Conservation (phyloP, 2,888 invertebrate species). For the Sacculina carcini region DNA sequence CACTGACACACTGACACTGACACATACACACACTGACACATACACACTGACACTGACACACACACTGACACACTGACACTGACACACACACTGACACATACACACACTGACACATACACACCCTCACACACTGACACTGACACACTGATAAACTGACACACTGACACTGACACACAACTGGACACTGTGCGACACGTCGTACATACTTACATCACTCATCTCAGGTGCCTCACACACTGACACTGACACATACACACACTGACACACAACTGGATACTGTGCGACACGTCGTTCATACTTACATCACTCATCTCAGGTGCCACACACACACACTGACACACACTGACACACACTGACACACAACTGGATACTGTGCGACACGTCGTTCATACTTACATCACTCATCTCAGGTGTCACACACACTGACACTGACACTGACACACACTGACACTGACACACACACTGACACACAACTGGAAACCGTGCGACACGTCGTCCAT, state of each 20-base stretch:
- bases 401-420: not conserved
- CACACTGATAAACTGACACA: no score
- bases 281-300: not conserved
- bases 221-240: not conserved
- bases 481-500: not conserved
- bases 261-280: slow-evolving; percentile 9
- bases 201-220: not conserved
- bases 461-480: not conserved
- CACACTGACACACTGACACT: not conserved
- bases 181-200: slow-evolving; percentile 6
- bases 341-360: no score
- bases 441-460: slow-evolving; percentile 25
- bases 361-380: slow-evolving; percentile 7
- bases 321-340: no score
- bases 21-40: not conserved
- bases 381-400: not conserved
- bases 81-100: not conserved
- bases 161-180: slow-evolving; percentile 4
- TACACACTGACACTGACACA: slow-evolving; percentile 1
- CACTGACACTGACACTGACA: slow-evolving; percentile 21
- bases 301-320: no score
- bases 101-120: no score
- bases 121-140: no score
- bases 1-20: not conserved
- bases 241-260: no score